Evolutionary conservation across 1,140 invertebrate genomes (phyloP), one percentile per base, ranked within the genome.

Genomic region (Oryctes rhinoceros): DNA sequence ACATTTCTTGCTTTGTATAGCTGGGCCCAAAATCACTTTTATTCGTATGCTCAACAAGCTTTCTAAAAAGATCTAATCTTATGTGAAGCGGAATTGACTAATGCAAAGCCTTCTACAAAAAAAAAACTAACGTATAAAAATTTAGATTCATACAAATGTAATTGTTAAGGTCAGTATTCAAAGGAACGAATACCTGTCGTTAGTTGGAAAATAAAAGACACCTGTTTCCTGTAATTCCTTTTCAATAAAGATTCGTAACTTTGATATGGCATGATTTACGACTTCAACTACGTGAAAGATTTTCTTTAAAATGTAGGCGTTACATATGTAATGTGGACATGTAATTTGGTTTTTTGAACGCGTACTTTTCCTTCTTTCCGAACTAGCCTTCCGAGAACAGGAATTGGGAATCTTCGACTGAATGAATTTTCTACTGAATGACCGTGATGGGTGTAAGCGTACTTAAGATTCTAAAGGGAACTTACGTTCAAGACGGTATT

Each of bases 121-220:
- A 44, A 44, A 44, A 5, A 44, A 10, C 9, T 44, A 44, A 44
- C 39, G 39, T 44, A 7, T 44, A 59, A n/a, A 59, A 18, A 59
- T 6, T 18, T 2, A 59, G 53, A 59, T 59, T 18, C 15, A 59
- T n/a, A 18, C 53, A 59, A 18, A 59, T 59, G 15, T 18, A 59
- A 59, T 59, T 59, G 53, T 18, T 59, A 59, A 59, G 53, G 53
- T 59, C 53, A 59, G 53, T 59, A 59, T 59, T 59, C 53, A 59
- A 6, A 7, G 18, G 15, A 59, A 59, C 13, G 53, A 59, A 59
- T 59, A 18, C 53, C 9, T 44, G 9, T 44, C 39, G 39, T 44
- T 44, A 44, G 9, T 7, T 59, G n/a, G 53, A 18, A 59, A 59
- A 59, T 18, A 18, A 59, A 59, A 18, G 15, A 59, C 53, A 59